Evolutionary conservation across 2,888 invertebrate genomes (phyloP), one percentile per base, ranked within the genome.

Genomic region (Cheilosia variabilis): DNA sequence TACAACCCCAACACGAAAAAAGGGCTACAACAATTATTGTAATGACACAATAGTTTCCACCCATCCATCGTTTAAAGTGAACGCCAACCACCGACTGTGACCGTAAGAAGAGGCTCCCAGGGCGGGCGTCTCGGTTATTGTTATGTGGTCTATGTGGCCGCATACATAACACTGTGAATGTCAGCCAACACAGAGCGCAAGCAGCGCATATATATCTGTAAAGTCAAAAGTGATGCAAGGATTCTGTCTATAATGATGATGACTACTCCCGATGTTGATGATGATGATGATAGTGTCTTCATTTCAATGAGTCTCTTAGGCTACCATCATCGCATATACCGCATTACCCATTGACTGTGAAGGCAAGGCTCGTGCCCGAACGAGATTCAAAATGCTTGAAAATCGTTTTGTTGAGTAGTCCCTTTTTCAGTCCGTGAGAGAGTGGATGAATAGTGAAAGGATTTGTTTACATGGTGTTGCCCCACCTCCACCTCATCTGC

Each of bases 231-330:
- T 55, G 71, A 71, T 71, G 76, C 50, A 50, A 34, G 45, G 34
- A 63, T 80, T 52, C 63, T 45, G 50, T 81, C 63, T 57, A 71
- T 82, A 71, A 77, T 77, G 65, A 72, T 78, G 78, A 83, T 82
- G 77, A 65, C 71, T 76, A 82, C 75, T 52, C 76, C 53, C 37
- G 57, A 50, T 37, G 66, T 52, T 69, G 62, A 47, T 68, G 53
- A 75, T 71, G 77, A 31, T 65, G 52, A 81, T 72, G 52, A 58
- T 79, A 63, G 68, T 72, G 43, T 72, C 66, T 55, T 83, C 66
- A 66, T 68, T 62, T 83, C 72, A 77, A 72, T 50, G 78, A 52
- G 45, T 63, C 69, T 66, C 69, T 52, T 50, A 62, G 37, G 62
- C 62, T 37, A 80, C 52, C 60, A 27, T 24, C 24, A 22, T 31